Percentiles rank a stretch among this genome's conserved stretches.
phyloP scores from a whole-genome alignment of 1,140 invertebrate species.

The Drosophila busckii region DNA sequence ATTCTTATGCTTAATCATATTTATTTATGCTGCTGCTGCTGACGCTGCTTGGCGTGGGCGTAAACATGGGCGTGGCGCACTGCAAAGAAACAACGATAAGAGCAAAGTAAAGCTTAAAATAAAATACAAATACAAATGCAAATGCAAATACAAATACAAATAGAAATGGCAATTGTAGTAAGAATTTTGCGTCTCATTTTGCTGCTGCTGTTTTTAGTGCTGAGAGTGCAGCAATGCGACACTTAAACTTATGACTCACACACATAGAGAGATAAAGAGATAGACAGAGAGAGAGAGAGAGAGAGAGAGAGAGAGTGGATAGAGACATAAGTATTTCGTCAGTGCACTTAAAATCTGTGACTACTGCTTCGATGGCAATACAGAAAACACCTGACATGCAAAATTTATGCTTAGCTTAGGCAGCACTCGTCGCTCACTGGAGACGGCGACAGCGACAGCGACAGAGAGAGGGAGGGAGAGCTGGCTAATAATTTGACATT shows the following conservation, averaged over 20 bases:
- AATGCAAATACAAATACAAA: background rate
- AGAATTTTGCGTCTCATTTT: constrained; percentile 19
- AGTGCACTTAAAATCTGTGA: constrained; percentile 21
- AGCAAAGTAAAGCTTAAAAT: constrained; percentile 19
- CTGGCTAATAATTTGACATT: too few relatives aligned
- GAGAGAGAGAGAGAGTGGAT: background rate
- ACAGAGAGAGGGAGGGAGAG: constrained; percentile 6
- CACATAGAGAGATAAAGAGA: background rate
- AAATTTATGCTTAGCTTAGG: constrained; percentile 60
- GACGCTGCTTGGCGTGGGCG: constrained; percentile 8
- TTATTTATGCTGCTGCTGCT: constrained; percentile 64
- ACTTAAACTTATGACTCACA: constrained; percentile 47
- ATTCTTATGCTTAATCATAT: constrained; percentile 77
- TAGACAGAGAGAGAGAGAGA: background rate
- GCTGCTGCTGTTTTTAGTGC: constrained; percentile 4
- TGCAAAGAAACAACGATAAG: constrained; percentile 25
- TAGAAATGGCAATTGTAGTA: constrained; percentile 27
- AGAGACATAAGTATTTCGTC: too few relatives aligned
- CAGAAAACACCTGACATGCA: constrained; percentile 47
- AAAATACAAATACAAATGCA: background rate
- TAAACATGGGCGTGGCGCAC: constrained; percentile 33
- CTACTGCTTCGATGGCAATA: constrained; percentile 23
- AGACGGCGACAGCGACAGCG: background rate
- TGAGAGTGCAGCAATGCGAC: constrained; percentile 30
- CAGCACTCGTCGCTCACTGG: background rate